phyloP scores from a whole-genome alignment of 35 echinoderm and acorn worm genomes.

The Acanthaster planci region DNA sequence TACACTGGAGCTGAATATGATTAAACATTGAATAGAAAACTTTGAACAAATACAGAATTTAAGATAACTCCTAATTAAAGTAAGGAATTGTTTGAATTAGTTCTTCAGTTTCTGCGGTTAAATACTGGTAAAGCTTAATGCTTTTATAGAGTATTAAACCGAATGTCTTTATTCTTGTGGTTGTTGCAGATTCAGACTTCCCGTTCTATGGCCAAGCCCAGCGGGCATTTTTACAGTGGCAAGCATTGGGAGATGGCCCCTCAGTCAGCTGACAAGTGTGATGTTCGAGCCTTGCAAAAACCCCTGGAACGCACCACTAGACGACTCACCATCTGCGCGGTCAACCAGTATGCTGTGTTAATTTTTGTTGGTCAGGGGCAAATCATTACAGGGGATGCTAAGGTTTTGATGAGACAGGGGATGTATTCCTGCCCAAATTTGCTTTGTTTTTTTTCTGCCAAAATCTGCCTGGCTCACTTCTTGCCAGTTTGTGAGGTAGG shows the following conservation, averaged over 20 bases:
- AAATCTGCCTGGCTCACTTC: no score
- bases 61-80: background rate
- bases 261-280: slow-evolving; percentile 22
- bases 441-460: no score
- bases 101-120: background rate
- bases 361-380: no score
- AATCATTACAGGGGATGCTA: no score
- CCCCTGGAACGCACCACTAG: slow-evolving; percentile 71
- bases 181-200: slow-evolving; percentile 25
- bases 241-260: slow-evolving; percentile 73
- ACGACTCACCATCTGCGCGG: slow-evolving; percentile 80
- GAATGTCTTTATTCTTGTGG: no score
- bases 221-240: slow-evolving; percentile 48
- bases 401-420: no score
- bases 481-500: no score
- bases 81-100: background rate
- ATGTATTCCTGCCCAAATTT: no score
- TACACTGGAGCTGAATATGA: no score
- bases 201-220: background rate
- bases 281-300: background rate
- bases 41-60: no score
- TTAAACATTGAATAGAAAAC: no score
- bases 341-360: slow-evolving; percentile 74
- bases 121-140: background rate
- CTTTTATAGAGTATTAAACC: no score